Evolutionary conservation across 2,113 vertebrate species (phyloP), one percentile per base, ranked within the genome.

Genomic region (Pseudopipra pipra): DNA sequence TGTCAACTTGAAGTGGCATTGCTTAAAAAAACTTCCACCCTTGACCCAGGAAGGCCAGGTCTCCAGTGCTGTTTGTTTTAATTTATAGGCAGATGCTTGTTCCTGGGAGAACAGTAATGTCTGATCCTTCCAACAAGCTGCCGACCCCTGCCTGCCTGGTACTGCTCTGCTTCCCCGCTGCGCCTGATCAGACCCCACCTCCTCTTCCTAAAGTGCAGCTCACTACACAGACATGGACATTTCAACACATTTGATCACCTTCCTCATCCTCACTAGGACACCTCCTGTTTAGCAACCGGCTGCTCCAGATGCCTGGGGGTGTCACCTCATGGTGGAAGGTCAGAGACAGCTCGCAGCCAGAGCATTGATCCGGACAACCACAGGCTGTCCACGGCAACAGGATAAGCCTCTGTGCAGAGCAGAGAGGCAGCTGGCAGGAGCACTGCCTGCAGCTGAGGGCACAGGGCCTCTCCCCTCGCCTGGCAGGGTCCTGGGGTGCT

Each of bases 401-500:
- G 46, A 66, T 55, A 61, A 44, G 54, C 13, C 13, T 23, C 58
- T 8, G 70, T 12, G 66, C 79, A 46, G 68, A 43, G 63, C 55
- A 55, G 74, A 12, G 39, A 46, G 41, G 81, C 62, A 1, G 12
- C 67, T 37, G 79, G 37, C 41, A 76, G 46, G 17, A 68, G 37
- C 46, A 9, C 28, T 37, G 39, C 84, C 55, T 3, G 12, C 25
- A 52, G 65, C 76, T 41, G 9, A 43, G 63, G 31, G 72, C 15
- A 3, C 33, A 39, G 30, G 16, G 59, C 33, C 39, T 61, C 49
- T 52, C 47, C 66, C 59, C 28, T 55, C 4, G 0, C 49, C 73
- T 33, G 2, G 68, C 63, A 66, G 47, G 52, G 58, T 71, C 49
- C 59, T 0, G 0, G 54, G 39, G 81, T 72, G 58, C 72, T 0